Percentiles rank a stretch among this genome's conserved stretches.
Evolutionary conservation across 1,140 invertebrate genomes (phyloP).

Genomic region (Megalonaias nervosa): DNA sequence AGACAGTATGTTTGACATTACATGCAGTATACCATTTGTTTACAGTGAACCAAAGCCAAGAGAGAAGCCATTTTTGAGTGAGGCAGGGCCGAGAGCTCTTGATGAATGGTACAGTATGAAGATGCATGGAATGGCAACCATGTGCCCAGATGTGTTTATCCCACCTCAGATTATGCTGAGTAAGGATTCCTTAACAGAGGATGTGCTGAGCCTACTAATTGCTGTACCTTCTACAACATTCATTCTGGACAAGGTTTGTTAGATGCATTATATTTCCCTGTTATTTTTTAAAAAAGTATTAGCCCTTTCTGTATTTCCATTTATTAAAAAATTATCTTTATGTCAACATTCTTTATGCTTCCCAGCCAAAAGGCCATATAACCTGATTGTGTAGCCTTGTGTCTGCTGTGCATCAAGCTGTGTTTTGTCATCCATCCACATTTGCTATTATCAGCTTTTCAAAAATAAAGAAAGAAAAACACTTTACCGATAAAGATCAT

Average conservation of each 20-base stretch:
- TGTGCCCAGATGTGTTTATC: slow-evolving; percentile 16
- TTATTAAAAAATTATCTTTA: too few species aligned
- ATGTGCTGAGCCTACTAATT: slow-evolving; percentile 27
- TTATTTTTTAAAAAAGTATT: background rate
- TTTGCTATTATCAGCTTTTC: too few species aligned
- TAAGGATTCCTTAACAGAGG: slow-evolving; percentile 7
- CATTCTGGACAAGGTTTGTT: slow-evolving; percentile 28
- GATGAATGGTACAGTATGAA: slow-evolving; percentile 10
- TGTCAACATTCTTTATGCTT: too few species aligned
- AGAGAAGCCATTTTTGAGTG: slow-evolving; percentile 21
- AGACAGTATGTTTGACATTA: too few species aligned
- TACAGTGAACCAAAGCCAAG: slow-evolving; percentile 22
- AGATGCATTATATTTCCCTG: background rate
- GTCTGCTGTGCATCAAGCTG: too few species aligned
- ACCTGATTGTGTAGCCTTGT: too few species aligned
- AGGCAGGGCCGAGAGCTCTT: slow-evolving; percentile 24
- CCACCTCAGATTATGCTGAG: slow-evolving; percentile 5
- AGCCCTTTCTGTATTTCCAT: too few species aligned
- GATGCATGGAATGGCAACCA: slow-evolving; percentile 2
- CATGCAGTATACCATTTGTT: background rate
- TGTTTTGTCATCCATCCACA: too few species aligned
- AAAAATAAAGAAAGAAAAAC: too few species aligned
- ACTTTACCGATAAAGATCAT: too few species aligned
- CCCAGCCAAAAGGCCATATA: too few species aligned
- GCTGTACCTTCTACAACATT: slow-evolving; percentile 34